Base-by-base conservation (phyloP, 2,888 invertebrate genomes). In the Hofmannophila pseudospretella region DNA sequence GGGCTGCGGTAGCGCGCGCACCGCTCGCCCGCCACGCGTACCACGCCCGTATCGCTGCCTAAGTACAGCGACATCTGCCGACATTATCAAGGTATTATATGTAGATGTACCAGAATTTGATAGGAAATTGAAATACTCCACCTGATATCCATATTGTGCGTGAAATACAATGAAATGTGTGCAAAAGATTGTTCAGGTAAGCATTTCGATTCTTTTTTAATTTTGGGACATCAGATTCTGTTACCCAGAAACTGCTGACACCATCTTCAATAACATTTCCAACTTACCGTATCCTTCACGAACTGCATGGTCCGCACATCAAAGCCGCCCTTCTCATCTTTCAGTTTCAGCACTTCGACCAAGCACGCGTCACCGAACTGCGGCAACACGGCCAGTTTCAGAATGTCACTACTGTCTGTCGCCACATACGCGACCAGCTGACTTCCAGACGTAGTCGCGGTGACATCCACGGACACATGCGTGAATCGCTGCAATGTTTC, bases 361-460 rank as follows among this genome's bases (percentile, higher is more conserved):
- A 96, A 80, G 62, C 97, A 98, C 0, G 95, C 91, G 44, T 92
- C 90, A 36, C 90, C 89, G 0, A 90, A 88, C 14, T 88, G 74
- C 0, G 94, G 93, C 43, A 95, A 76, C 7, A 95, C 89, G 0
- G 94, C 91, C 56, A 97, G 88, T 75, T 97, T 97, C 58, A 95
- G 90, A 10, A 97, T 90, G 22, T 91, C 74, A 1, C 94, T 95
- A 2, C 89, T 89, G 13, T 89, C 88, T 1, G 95, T 96, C 1
- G 95, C 92, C 20, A 96, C 92, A 65, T 94, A 97, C 3, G 96
- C 81, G 0, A 97, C 92, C 35, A 94, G 92, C 28, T 96, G 90
- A 29, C 88, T 88, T 30, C 89, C 89, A 34, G 90, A 81, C 66
- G 94, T 94, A 0, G 94, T 93, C 11, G 90, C 80, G 1, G 95